Base-by-base conservation (phyloP, 2,113 vertebrate species). In the Danio rerio region DNA sequence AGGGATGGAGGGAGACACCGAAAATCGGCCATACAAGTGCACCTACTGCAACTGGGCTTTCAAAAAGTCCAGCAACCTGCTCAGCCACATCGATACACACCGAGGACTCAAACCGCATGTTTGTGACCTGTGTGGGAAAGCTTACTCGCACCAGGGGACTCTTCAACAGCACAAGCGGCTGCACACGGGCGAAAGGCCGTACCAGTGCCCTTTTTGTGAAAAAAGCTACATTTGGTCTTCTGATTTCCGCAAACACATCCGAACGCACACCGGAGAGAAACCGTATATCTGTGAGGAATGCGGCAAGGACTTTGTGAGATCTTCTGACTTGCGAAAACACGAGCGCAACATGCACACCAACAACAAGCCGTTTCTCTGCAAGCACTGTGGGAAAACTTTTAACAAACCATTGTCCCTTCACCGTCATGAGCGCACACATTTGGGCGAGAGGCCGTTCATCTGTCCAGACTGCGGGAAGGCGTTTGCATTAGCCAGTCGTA, bases 341-440 rank as follows among this genome's bases (percentile, higher is more conserved):
- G 93, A 94, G 77, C 88, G 93, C 75, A 95, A 94, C 91, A 92
- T 93, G 89, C 95, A 96, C 84, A 91, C 91, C 81, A 94, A 95
- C 0, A 87, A 95, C 80, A 94, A 95, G 78, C 95, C 95, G 12
- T 96, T 92, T 87, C 93, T 92, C 1, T 96, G 95, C 86, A 84
- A 84, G 0, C 90, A 94, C 20, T 96, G 95, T 0, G 94, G 89
- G 53, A 92, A 94, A 83, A 95, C 94, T 89, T 96, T 96, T 87
- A 95, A 95, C 72, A 94, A 94, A 62, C 93, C 94, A 3, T 92
- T 95, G 0, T 93, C 94, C 7, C 88, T 96, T 69, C 93, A 94
- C 79, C 93, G 95, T 12, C 95, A 96, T 16, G 94, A 95, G 82
- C 94, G 94, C 12, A 94, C 93, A 43, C 95, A 96, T 90, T 88